Conservation (phyloP, 30 jellyfish, hydroid and myxozoan species). For the Hydra vulgaris region DNA sequence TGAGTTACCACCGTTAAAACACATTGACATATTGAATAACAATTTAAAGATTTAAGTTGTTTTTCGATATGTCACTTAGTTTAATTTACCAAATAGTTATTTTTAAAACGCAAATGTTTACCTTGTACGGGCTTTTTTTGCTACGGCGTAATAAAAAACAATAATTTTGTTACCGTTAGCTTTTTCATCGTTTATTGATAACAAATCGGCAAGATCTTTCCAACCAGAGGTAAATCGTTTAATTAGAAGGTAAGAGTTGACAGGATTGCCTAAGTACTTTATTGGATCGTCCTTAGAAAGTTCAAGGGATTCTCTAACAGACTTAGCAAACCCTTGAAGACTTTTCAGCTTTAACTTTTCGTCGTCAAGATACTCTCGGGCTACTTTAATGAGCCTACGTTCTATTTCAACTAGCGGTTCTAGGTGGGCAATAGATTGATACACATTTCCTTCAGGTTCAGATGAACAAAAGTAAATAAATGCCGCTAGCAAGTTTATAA, state of each 20-base stretch:
- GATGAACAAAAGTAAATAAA: neutral
- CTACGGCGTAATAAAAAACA: no score
- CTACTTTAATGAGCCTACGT: slow-evolving; percentile 50
- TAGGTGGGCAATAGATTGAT: slow-evolving; percentile 64
- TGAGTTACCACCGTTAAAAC: no score
- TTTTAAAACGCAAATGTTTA: no score
- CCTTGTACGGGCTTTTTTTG: no score
- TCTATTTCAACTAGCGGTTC: slow-evolving; percentile 62
- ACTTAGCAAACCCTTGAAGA: slow-evolving; percentile 59
- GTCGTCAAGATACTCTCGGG: slow-evolving; percentile 37
- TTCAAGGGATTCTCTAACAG: slow-evolving; percentile 58
- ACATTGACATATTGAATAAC: no score
- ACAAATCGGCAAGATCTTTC: slow-evolving; percentile 60
- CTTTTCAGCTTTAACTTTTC: slow-evolving; percentile 58
- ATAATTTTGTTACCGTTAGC: slow-evolving; percentile 70
- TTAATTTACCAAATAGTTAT: no score
- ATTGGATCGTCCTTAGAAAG: slow-evolving; percentile 67
- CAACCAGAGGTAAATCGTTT: slow-evolving; percentile 95
- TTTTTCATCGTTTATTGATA: slow-evolving; percentile 51
- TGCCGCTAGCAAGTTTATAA: neutral
- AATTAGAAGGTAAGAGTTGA: slow-evolving; percentile 68
- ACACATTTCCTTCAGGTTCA: slow-evolving; percentile 40
- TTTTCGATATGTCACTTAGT: no score
- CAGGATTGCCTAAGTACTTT: slow-evolving; percentile 75
- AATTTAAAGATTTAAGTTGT: no score